Percentiles rank a stretch among this genome's conserved stretches.
Evolutionary conservation across 2,888 invertebrate genomes (phyloP).

Genomic region (Bombylius major): DNA sequence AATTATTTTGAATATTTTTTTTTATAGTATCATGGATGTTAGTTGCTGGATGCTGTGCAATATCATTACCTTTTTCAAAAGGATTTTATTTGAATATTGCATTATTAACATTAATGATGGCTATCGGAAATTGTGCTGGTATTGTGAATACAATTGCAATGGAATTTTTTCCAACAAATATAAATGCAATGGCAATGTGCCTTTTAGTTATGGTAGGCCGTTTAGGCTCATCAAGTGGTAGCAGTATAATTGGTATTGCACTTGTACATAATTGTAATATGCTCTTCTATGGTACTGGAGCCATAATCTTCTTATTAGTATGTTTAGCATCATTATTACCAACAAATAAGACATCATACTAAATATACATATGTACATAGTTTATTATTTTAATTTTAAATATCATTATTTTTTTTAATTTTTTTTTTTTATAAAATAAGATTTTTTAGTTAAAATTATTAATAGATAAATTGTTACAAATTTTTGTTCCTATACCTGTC

Average conservation of each 20-base stretch:
- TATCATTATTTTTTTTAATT: too few relatives aligned
- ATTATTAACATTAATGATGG: conserved; percentile 43
- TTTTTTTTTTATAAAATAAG: too few relatives aligned
- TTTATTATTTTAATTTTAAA: neutral
- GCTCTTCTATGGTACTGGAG: conserved; percentile 21
- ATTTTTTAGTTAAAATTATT: too few relatives aligned
- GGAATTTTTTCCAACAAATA: conserved; percentile 46
- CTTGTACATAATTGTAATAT: conserved; percentile 22
- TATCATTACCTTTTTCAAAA: conserved; percentile 46
- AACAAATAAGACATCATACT: conserved; percentile 8
- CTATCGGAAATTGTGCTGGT: conserved; percentile 45
- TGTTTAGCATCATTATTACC: conserved; percentile 21
- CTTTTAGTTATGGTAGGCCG: conserved; percentile 33
- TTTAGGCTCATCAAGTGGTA: conserved; percentile 30
- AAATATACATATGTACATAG: neutral
- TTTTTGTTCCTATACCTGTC: too few relatives aligned
- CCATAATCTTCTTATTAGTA: conserved; percentile 13
- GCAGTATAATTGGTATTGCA: conserved; percentile 25
- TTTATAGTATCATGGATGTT: conserved; percentile 30
- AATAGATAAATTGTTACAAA: too few relatives aligned
- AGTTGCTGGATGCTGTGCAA: conserved; percentile 43
- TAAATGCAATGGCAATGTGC: conserved; percentile 36
- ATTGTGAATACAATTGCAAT: conserved; percentile 45
- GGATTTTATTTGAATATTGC: conserved; percentile 46
- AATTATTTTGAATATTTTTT: neutral